Evolutionary conservation across 2,113 vertebrate genomes (phyloP).

Genomic region (Paradisaea rubra): DNA sequence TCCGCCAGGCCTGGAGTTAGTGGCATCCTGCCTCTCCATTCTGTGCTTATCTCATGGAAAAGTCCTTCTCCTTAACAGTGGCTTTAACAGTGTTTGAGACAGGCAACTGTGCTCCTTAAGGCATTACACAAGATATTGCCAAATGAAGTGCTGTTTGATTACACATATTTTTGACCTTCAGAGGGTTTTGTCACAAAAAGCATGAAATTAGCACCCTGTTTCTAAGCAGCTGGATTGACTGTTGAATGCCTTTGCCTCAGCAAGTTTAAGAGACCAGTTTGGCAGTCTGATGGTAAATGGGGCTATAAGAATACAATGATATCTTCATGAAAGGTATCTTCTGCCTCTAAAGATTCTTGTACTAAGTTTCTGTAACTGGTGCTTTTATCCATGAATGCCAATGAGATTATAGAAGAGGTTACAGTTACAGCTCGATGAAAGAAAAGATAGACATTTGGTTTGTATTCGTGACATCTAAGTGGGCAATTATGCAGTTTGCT

Average conservation of each 20-base stretch:
- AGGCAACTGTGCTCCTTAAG: neutral
- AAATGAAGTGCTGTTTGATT: neutral
- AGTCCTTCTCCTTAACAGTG: neutral
- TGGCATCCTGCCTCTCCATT: neutral
- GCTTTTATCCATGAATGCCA: neutral
- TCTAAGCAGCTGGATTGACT: accelerated
- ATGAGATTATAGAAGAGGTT: neutral
- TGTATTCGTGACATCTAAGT: neutral
- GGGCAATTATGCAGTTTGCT: neutral
- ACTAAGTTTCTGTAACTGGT: neutral
- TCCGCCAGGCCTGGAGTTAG: neutral
- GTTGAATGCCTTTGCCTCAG: neutral
- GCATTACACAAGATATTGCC: too few species aligned
- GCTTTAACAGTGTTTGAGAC: neutral
- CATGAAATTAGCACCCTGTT: neutral
- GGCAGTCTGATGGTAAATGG: neutral
- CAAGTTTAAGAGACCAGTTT: neutral
- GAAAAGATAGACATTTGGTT: neutral
- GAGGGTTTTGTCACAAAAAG: neutral
- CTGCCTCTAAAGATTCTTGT: neutral
- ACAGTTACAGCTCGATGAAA: neutral
- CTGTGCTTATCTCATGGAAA: neutral
- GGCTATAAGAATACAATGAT: neutral
- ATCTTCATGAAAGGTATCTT: neutral
- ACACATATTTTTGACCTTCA: neutral